Base-by-base conservation (phyloP, 2,113 vertebrate species). In the Tursiops truncatus region DNA sequence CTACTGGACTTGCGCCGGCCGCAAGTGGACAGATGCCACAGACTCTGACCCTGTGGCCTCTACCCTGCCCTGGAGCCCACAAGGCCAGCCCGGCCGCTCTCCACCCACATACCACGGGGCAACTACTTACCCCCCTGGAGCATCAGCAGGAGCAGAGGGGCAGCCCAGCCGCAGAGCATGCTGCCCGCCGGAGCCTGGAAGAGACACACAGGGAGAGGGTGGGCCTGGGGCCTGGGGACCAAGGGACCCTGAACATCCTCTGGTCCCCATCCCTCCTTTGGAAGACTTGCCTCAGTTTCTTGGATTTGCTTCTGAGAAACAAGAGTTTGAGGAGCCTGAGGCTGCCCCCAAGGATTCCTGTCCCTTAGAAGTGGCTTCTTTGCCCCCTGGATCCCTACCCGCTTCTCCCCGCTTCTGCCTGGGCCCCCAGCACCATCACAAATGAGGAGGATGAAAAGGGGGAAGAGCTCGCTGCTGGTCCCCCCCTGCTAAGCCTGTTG, bases 41-140 rank as follows among this genome's bases (percentile, higher is more conserved):
- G 44, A 18, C 28, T 28, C 36, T 7, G 1, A 11, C 38, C 23
- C 6, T 0, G 8, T 18, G 33, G 58, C 71, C 25, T 56, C 50
- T 3, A 13, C 60, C 28, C 0, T 3, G 56, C 17, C 36, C 25
- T 5, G 10, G 67, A 12, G 13, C 31, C 33, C 65, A 3, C 17
- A 14, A 2, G 36, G 53, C 18, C 65, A 38, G 41, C 8, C 7
- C 0, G 0, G 21, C 28, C 18, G 13, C 74, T 36, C 60, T 44
- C 8, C 0, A 4, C 6, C 0, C 0, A 1, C 38, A 44, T 11
- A 0, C 9, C 4, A 11, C 0, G 3, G 31, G 11, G 20, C 65
- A 36, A 41, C 38, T n/a, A 98, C 98, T 98, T 97, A 99, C 98
- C 96, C 26, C 94, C 89, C 10, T 98, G 98, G 65, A 98, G 92